These are phyloP conservation scores for Myioborus melanocephalus DNA, from an alignment of 2,797 vertebrate genomes.

Conservation along the genomic window DNA sequence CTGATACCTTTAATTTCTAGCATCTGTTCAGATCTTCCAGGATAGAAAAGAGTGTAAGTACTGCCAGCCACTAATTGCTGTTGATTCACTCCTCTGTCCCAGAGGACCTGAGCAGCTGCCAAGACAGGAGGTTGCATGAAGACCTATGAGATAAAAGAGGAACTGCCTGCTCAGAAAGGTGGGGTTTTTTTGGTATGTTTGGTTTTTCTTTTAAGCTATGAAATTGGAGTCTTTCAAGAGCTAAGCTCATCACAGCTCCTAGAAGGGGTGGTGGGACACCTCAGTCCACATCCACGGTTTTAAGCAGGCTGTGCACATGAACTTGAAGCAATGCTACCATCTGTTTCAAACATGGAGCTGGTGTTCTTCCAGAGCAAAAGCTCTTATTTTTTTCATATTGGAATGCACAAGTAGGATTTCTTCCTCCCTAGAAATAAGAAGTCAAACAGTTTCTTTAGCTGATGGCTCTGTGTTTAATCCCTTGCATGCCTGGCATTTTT, in stretches of 20 bases:
- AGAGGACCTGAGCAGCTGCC: background rate
- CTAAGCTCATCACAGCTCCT: background rate
- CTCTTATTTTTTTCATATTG: background rate
- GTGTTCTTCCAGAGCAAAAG: background rate
- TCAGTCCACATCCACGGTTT: rapidly evolving
- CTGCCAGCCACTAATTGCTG: slow-evolving; percentile 14
- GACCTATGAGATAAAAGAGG: background rate
- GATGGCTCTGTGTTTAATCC: background rate
- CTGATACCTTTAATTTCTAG: background rate
- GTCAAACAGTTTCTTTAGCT: background rate
- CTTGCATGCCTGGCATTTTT: background rate
- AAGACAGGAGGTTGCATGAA: background rate
- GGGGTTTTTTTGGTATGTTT: background rate
- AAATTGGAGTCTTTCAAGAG: background rate
- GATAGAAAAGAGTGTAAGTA: background rate
- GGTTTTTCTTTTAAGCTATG: background rate
- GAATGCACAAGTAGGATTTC: background rate
- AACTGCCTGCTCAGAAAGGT: background rate
- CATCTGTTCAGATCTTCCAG: background rate
- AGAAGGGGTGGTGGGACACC: background rate
- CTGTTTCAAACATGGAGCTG: background rate
- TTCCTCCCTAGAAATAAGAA: background rate
- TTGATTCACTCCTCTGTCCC: slow-evolving; percentile 15
- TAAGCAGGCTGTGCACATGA: background rate
- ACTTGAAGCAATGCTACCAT: background rate